phyloP scores from a whole-genome alignment of 2,113 vertebrate genomes.

The Neolamprologus devosi region DNA sequence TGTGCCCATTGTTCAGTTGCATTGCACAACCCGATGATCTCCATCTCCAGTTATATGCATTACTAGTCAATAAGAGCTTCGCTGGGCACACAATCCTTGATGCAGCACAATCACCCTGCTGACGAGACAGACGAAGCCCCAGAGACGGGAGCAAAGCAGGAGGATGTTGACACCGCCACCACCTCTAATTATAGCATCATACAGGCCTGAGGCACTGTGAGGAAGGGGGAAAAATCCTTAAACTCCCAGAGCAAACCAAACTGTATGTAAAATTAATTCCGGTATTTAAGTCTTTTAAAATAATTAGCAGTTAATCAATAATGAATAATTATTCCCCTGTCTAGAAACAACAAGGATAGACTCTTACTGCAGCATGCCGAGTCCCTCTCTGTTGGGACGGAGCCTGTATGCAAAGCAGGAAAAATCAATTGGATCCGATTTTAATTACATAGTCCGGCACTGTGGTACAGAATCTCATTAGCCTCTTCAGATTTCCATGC shows the following conservation, averaged over 20 bases:
- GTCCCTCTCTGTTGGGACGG: background rate
- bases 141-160: background rate
- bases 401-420: conserved; percentile 18
- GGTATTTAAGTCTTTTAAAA: conserved; percentile 15
- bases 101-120: conserved; percentile 23
- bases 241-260: background rate
- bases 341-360: background rate
- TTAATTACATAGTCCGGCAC: conserved; percentile 39
- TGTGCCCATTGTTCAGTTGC: background rate
- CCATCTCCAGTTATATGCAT: background rate
- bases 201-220: background rate
- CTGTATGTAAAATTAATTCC: conserved; percentile 3
- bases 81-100: background rate
- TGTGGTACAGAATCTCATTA: conserved; percentile 36
- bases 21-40: background rate
- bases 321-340: conserved; percentile 11
- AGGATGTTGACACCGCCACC: conserved; percentile 32
- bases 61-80: background rate
- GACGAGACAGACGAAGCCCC: conserved; percentile 4
- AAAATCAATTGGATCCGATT: conserved; percentile 44
- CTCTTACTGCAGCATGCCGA: background rate
- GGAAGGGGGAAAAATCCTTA: rapidly evolving
- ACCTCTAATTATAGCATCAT: conserved; percentile 29
- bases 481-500: conserved; percentile 32
- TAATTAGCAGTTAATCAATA: conserved; percentile 35